phyloP scores from a whole-genome alignment of 2,888 invertebrate species.

The Rhingia rostrata region DNA sequence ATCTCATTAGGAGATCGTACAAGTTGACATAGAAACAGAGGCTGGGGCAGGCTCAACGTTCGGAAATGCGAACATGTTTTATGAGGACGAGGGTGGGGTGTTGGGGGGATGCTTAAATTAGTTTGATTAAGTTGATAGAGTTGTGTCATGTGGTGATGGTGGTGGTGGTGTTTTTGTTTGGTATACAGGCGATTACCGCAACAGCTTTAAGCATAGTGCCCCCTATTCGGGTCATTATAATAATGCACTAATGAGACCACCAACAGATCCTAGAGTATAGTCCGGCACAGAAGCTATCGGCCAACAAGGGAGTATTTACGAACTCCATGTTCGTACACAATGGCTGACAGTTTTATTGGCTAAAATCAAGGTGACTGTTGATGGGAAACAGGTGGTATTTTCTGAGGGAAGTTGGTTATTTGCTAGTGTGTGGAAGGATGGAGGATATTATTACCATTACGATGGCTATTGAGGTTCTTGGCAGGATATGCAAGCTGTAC shows the following conservation, averaged over 20 bases:
- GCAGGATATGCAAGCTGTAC: conserved; percentile 40
- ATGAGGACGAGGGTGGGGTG: neutral
- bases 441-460: conserved; percentile 39
- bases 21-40: conserved; percentile 71
- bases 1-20: conserved; percentile 72
- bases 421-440: conserved; percentile 39
- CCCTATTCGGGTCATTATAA: conserved; percentile 68
- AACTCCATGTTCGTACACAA: conserved; percentile 2
- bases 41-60: conserved; percentile 52
- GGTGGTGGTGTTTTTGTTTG: conserved; percentile 7
- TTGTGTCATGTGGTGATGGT: conserved; percentile 43
- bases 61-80: conserved; percentile 51
- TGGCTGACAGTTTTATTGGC: conserved; percentile 47
- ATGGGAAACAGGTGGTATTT: conserved; percentile 64
- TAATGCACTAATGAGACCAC: conserved; percentile 67
- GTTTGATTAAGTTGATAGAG: conserved; percentile 74
- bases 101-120: conserved; percentile 58
- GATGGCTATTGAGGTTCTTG: conserved; percentile 50
- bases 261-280: conserved; percentile 7
- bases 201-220: conserved; percentile 45
- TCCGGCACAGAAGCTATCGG: conserved; percentile 2
- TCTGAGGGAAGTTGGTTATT: conserved; percentile 31
- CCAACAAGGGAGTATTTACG: conserved; percentile 28
- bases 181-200: conserved; percentile 43
- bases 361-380: conserved; percentile 66